These are phyloP conservation scores for Pangasius macronema DNA, from an alignment of 2,797 vertebrate genomes.

Conservation along the genomic window DNA sequence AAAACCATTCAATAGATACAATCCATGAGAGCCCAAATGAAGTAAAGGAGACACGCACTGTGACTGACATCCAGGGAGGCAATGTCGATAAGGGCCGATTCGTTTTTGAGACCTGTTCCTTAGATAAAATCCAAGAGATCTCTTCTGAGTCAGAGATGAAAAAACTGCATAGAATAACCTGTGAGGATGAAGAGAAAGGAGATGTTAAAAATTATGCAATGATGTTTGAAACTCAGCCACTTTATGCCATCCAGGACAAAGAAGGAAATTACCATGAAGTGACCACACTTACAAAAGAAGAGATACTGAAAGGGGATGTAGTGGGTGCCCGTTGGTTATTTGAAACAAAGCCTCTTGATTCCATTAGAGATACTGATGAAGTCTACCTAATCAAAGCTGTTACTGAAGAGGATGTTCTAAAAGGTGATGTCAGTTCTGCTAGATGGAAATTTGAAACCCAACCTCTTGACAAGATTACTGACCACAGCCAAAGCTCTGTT, in stretches of 20 bases:
- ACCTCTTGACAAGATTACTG: constrained; percentile 85
- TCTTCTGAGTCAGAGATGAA: constrained; percentile 67
- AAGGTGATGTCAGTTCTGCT: constrained; percentile 86
- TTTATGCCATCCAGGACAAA: constrained; percentile 90
- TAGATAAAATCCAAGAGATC: constrained; percentile 85
- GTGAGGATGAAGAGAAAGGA: constrained; percentile 81
- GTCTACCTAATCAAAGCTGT: constrained; percentile 90
- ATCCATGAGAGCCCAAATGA: constrained; percentile 76
- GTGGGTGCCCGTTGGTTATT: constrained; percentile 89
- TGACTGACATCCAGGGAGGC: constrained; percentile 85
- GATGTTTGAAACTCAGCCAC: constrained; percentile 92
- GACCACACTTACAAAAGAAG: constrained; percentile 91
- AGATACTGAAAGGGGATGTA: constrained; percentile 87
- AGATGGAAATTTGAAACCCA: constrained; percentile 93
- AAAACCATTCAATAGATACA: constrained; percentile 84
- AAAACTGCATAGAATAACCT: constrained; percentile 68
- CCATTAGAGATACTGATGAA: constrained; percentile 84
- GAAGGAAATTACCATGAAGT: constrained; percentile 91
- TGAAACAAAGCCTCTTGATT: constrained; percentile 93
- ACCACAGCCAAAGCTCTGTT: constrained; percentile 71
- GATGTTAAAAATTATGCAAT: constrained; percentile 87
- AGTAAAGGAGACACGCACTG: constrained; percentile 67
- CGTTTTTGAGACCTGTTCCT: constrained; percentile 87
- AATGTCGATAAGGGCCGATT: constrained; percentile 86
- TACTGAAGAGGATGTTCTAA: constrained; percentile 88